Evolutionary conservation across 2,888 invertebrate species (phyloP), one percentile per base, ranked within the genome.

Genomic region (Diarsia dahlii): DNA sequence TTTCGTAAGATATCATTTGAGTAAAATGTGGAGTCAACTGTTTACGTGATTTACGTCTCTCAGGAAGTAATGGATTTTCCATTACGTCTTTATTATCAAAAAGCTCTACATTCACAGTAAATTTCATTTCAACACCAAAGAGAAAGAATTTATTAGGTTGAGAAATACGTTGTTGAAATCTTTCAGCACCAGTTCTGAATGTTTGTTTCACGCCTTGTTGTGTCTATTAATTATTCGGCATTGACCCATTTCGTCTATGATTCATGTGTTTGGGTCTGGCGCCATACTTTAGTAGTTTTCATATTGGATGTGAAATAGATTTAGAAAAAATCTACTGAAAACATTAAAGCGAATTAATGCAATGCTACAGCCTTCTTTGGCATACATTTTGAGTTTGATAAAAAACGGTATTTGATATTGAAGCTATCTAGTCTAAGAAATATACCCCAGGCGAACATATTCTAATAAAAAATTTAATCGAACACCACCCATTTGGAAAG

Each of bases 171-270:
- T 74, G 74, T 71, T 46, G 70, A 62, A 72, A 69, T 62, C 62
- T 74, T 84, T 72, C 68, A 76, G 72, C 52, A 52, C 23, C 20
- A 28, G 56, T 66, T 65, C 34, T 52, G 3, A 69, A 52, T 76
- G 58, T 76, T 67, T 56, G 28, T 65, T 65, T 12, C 63, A 28
- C 68, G 45, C 48, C 56, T 46, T 71, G 69, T 73, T 63, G 67
- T 73, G 34, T 74, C 85, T 85, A 85, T 81, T 63, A 71, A 78
- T 78, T 76, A 65, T 72, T 75, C 69, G 68, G 78, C 84, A 82
- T 79, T 86, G 86, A 84, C 87, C 85, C 78, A 85, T 80, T 82
- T 74, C 71, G 56, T 48, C 56, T 63, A 63, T 83, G 71, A 82
- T 76, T 84, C 69, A 76, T 73, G 34, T 56, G 39, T 52, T 70